Percentiles rank a stretch among this genome's conserved stretches.
These are phyloP conservation scores for Hirtodrosophila histrioides DNA, from an alignment of 2,888 invertebrate species.

Conservation along the genomic window DNA sequence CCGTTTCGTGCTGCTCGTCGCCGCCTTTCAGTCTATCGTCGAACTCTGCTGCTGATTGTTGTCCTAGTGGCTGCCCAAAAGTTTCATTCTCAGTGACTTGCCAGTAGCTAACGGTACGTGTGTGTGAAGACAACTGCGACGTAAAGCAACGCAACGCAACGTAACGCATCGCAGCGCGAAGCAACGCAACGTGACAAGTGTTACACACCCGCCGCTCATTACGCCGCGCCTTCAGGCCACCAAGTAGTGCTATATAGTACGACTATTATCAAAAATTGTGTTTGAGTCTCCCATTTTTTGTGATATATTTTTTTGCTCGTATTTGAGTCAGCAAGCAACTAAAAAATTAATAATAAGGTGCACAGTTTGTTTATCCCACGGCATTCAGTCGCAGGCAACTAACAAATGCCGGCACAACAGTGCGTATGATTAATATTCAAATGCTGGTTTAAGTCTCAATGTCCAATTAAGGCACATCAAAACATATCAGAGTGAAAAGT, in stretches of 20 bases:
- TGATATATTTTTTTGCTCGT: slow-evolving; percentile 42
- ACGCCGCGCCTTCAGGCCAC: slow-evolving; percentile 12
- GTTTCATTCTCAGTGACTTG: slow-evolving; percentile 18
- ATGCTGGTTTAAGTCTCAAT: too few relatives aligned
- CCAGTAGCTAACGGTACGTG: slow-evolving; percentile 38
- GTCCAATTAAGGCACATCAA: too few relatives aligned
- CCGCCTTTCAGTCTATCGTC: slow-evolving; percentile 67
- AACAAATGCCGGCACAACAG: slow-evolving; percentile 43
- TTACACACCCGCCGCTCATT: slow-evolving; percentile 7
- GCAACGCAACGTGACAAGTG: slow-evolving; percentile 26
- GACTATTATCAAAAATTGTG: background rate
- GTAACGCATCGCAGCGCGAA: slow-evolving; percentile 14
- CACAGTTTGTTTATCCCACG: slow-evolving; percentile 20
- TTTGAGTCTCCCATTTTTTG: slow-evolving; percentile 31
- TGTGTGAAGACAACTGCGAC: slow-evolving; percentile 5
- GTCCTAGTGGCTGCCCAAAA: slow-evolving; percentile 26
- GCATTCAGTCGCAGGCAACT: background rate
- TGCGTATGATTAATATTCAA: slow-evolving; percentile 38
- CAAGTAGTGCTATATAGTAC: background rate
- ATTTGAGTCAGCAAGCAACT: slow-evolving; percentile 14
- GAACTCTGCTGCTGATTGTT: slow-evolving; percentile 70
- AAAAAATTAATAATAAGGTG: slow-evolving; percentile 16
- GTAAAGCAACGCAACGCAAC: slow-evolving; percentile 6
- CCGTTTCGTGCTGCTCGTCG: slow-evolving; percentile 9
- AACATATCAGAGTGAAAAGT: slow-evolving; percentile 34